These are phyloP conservation scores for Heliconius aoede DNA, from an alignment of 2,888 invertebrate species.

Conservation along the genomic window DNA sequence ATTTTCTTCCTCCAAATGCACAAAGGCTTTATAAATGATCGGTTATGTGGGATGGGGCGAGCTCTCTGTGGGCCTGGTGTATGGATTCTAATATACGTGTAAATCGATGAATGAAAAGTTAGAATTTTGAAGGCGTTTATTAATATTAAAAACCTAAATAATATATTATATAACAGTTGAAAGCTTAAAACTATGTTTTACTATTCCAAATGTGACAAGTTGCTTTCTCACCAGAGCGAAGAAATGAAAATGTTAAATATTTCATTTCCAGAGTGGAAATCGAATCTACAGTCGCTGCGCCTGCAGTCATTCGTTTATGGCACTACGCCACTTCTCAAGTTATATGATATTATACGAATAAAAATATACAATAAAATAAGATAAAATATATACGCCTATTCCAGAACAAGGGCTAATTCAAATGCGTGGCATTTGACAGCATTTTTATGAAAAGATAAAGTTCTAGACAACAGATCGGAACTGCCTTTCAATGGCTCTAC, in stretches of 20 bases:
- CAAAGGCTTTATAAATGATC: constrained; percentile 37
- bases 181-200: too few relatives aligned
- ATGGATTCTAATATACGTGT: constrained; percentile 4
- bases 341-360: not conserved
- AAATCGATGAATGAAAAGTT: not conserved
- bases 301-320: too few relatives aligned
- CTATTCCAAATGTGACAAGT: too few relatives aligned
- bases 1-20: constrained; percentile 31
- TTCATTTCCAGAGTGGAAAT: too few relatives aligned
- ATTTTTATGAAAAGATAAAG: constrained; percentile 15
- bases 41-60: constrained; percentile 17
- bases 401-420: not conserved
- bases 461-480: constrained; percentile 3
- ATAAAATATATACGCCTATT: not conserved
- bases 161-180: too few relatives aligned
- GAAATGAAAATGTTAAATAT: too few relatives aligned
- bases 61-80: not conserved
- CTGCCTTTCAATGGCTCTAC: constrained; percentile 29
- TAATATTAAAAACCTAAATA: too few relatives aligned
- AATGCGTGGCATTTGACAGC: constrained; percentile 5
- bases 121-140: not conserved
- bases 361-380: not conserved
- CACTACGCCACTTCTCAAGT: not conserved
- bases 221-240: too few relatives aligned
- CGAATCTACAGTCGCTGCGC: too few relatives aligned